Evolutionary conservation across 2,888 invertebrate genomes (phyloP), one percentile per base, ranked within the genome.

Genomic region (Agrochola lychnidis): DNA sequence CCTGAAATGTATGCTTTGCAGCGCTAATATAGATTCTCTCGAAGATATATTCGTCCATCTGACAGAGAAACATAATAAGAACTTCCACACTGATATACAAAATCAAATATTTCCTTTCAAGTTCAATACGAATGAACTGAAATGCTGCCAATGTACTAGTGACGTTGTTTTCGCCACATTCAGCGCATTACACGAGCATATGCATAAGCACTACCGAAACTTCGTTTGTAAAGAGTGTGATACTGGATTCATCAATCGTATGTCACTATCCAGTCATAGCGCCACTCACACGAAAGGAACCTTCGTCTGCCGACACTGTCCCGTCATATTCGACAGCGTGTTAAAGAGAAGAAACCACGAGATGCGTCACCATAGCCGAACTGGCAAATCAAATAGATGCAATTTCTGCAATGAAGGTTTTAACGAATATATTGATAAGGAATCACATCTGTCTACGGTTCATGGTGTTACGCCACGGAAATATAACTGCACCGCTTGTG

Each of bases 271-370:
- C 0, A 89, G 87, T 10, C 95, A 94, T 68, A 85, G 80, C 0
- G 82, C 87, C 9, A 90, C 85, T 0, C 94, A 94, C 74, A 87
- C 91, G 25, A 86, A 85, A 5, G 93, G 94, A 0, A 74, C 86
- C 0, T 94, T 91, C 75, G 74, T 85, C 3, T 95, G 95, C 78
- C 81, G 85, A n/a, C 84, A 87, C 12, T 97, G 97, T 78, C 84
- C 92, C 0, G 94, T 95, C 81, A 89, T 93, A 0, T 97, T 96
- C 70, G 93, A 95, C 14, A 96, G 95, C 0, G 88, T 91, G 1
- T 89, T 92, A 7, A 95, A 94, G 53, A 90, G 93, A 76, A 92
- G 92, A 59, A 90, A 92, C 0, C 97, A 97, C 69, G 93, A 94
- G 70, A 92, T 91, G 30, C 91, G 90, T 3, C 91, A 91, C 0